phyloP scores from a whole-genome alignment of 2,113 vertebrate genomes.

The Melospiza georgiana region DNA sequence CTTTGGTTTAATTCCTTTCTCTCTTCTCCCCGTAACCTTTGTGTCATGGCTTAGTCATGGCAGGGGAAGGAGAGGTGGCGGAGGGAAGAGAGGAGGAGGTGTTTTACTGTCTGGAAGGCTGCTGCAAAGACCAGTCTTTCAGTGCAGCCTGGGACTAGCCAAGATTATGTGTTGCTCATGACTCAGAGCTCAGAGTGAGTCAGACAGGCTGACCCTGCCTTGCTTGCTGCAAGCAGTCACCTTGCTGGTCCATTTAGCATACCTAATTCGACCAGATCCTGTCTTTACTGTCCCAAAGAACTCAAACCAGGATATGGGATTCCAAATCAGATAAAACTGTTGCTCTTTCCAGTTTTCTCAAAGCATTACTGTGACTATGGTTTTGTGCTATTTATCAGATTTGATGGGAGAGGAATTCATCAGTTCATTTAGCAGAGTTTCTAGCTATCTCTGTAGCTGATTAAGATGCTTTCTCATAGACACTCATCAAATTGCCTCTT shows the following conservation, averaged over 20 bases:
- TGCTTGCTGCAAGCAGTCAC: rapidly evolving
- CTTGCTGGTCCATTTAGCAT: neutral
- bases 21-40: neutral
- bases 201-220: neutral
- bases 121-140: neutral
- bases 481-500: neutral
- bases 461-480: neutral
- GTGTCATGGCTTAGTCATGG: slow-evolving; percentile 6
- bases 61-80: neutral
- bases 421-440: neutral
- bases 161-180: rapidly evolving
- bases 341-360: neutral
- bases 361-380: neutral
- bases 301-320: neutral
- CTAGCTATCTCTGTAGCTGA: neutral
- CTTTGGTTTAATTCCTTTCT: neutral
- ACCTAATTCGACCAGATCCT: neutral
- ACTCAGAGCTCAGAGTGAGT: slow-evolving; percentile 36
- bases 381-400: neutral
- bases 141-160: neutral
- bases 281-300: neutral
- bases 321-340: neutral
- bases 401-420: neutral
- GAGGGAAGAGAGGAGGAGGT: neutral
- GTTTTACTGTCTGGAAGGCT: neutral